Evolutionary conservation across 2,797 vertebrate genomes (phyloP).

Genomic region (Heteromormyrus szaboi): DNA sequence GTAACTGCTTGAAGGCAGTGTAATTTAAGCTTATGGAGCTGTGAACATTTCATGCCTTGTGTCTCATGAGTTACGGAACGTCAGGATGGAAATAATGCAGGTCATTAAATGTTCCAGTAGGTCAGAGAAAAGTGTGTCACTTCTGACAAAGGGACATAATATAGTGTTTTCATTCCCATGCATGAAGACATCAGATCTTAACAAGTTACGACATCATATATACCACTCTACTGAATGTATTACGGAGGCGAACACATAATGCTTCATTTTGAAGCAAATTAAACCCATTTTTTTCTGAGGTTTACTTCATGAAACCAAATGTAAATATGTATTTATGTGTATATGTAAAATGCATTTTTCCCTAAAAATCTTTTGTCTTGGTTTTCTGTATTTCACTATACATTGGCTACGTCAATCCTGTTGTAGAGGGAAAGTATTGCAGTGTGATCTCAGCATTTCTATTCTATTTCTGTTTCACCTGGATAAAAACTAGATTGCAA

Average conservation of each 20-base stretch:
- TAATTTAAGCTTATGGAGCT: slow-evolving; percentile 34
- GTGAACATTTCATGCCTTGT: slow-evolving; percentile 57
- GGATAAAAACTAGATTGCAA: neutral
- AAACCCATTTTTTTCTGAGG: neutral
- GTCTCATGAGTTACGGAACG: slow-evolving; percentile 59
- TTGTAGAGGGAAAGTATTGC: neutral
- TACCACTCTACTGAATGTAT: neutral
- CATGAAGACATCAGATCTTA: neutral
- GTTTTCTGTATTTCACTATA: neutral
- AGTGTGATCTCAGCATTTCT: neutral
- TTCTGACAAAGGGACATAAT: slow-evolving; percentile 52
- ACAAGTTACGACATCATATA: neutral
- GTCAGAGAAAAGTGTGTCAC: slow-evolving; percentile 54
- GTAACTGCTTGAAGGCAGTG: slow-evolving; percentile 41
- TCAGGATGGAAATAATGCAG: slow-evolving; percentile 65
- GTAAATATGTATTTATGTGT: neutral
- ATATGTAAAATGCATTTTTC: neutral
- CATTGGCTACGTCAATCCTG: neutral
- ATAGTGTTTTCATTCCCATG: slow-evolving; percentile 33
- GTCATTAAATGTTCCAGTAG: slow-evolving; percentile 68
- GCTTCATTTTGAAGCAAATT: neutral
- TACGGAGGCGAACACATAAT: neutral
- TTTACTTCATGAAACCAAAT: neutral
- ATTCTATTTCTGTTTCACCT: neutral
- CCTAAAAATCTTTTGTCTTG: neutral